Evolutionary conservation across 1,140 invertebrate species (phyloP).

Genomic region (Formica exsecta): DNA sequence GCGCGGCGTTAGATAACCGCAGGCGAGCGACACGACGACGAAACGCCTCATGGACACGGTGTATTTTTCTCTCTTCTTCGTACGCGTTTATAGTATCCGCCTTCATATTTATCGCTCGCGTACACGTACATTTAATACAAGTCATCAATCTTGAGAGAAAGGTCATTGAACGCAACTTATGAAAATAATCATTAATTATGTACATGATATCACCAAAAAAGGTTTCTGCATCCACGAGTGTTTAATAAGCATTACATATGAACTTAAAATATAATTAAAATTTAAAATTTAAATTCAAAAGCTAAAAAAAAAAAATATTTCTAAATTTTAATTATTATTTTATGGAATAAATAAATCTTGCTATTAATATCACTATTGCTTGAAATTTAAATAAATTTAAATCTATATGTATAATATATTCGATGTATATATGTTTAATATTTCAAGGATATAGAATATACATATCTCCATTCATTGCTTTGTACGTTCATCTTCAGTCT

Average conservation of each 20-base stretch:
- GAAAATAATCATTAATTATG: slow-evolving; percentile 23
- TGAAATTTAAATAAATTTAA: no score
- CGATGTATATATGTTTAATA: neutral
- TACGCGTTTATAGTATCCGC: slow-evolving; percentile 1
- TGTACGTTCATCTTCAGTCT: slow-evolving; percentile 9
- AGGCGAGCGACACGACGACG: slow-evolving; percentile 14
- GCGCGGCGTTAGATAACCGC: slow-evolving; percentile 44
- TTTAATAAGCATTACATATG: no score
- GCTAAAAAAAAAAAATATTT: no score
- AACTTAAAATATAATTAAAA: neutral
- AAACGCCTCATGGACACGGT: neutral
- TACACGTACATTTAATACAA: neutral
- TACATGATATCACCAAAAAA: neutral
- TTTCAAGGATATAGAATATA: neutral
- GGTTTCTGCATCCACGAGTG: neutral
- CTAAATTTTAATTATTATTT: no score
- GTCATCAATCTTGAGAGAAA: neutral
- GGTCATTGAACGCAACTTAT: neutral
- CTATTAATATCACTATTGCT: neutral
- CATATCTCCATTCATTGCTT: slow-evolving; percentile 31
- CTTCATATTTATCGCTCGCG: neutral
- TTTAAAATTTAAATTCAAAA: neutral
- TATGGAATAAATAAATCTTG: neutral
- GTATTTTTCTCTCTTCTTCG: slow-evolving; percentile 7
- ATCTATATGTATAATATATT: neutral